Evolutionary conservation across 2,797 vertebrate species (phyloP).

Genomic region (Sternotherus odoratus): DNA sequence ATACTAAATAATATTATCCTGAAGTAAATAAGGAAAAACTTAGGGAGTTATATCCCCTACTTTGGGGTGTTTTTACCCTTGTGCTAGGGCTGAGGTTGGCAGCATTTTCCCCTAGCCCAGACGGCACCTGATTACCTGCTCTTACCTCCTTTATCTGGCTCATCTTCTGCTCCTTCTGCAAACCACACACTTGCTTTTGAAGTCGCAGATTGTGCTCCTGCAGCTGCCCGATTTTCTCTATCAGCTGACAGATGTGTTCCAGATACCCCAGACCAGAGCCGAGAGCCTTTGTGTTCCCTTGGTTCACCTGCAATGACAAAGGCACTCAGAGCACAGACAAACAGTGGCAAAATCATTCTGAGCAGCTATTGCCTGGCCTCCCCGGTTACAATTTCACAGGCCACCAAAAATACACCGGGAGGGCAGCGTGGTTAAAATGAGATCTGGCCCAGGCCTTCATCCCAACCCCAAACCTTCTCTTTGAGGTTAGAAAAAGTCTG

Average conservation of each 20-base stretch:
- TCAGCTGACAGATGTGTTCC: conserved; percentile 91
- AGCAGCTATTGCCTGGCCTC: background rate
- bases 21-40: background rate
- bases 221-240: conserved; percentile 91
- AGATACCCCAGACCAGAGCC: conserved; percentile 89
- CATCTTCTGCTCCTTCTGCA: conserved; percentile 84
- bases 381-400: background rate
- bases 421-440: background rate
- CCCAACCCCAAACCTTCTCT: background rate
- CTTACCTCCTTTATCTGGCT: conserved; percentile 87
- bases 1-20: background rate
- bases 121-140: background rate
- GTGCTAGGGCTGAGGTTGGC: background rate
- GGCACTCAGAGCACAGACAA: background rate
- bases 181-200: conserved; percentile 85
- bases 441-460: background rate
- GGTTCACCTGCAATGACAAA: conserved; percentile 80
- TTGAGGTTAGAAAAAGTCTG: background rate
- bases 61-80: background rate
- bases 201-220: conserved; percentile 89
- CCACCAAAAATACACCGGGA: background rate
- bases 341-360: background rate
- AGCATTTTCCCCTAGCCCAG: background rate
- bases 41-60: background rate
- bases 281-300: conserved; percentile 76